Evolutionary conservation across 2,113 vertebrate species (phyloP), one percentile per base, ranked within the genome.

Genomic region (Donacobius atricapilla): DNA sequence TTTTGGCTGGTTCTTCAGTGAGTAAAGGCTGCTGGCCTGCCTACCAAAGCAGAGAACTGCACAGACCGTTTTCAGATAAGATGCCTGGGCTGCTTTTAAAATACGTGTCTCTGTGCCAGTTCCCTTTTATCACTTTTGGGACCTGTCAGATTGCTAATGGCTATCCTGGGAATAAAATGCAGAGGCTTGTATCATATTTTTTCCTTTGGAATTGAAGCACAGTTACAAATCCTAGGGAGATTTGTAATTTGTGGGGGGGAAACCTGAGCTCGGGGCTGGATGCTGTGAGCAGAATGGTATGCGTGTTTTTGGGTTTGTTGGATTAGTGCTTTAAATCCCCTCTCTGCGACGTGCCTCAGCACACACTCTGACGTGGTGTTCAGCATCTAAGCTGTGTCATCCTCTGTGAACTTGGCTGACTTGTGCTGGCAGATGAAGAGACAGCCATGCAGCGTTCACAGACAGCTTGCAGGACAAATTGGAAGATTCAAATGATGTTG

Each of bases 341-440:
- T 27, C 10, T 3, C 7, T 82, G 95, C 91, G 80, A 96, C 69
- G 83, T 97, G 96, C 96, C 89, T 75, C 33, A 0, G 87, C 88
- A 44, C 95, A 82, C 83, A 82, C 91, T 79, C 77, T 95, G 92
- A 83, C 47, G 13, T 94, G 90, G 90, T 83, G 39, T 63, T 83
- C 47, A 57, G 81, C 68, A 54, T 77, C 60, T 66, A 20, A 92
- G 83, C 90, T 68, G 35, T 78, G 42, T 94, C 69, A 87, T 92
- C 63, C 77, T 57, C 35, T 5, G 10, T 93, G 97, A 97, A 95
- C 96, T 98, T 98, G 98, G 97, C 98, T 98, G 98, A 98, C 97
- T 97, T 56, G 33, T 93, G 96, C n/a, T 94, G 94, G 93, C 97
- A 91, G 90, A 90, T 88, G 94, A 93, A 79, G 97, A 89, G 94